Evolutionary conservation across 2,797 vertebrate species (phyloP), one percentile per base, ranked within the genome.

Genomic region (Mus spretus): DNA sequence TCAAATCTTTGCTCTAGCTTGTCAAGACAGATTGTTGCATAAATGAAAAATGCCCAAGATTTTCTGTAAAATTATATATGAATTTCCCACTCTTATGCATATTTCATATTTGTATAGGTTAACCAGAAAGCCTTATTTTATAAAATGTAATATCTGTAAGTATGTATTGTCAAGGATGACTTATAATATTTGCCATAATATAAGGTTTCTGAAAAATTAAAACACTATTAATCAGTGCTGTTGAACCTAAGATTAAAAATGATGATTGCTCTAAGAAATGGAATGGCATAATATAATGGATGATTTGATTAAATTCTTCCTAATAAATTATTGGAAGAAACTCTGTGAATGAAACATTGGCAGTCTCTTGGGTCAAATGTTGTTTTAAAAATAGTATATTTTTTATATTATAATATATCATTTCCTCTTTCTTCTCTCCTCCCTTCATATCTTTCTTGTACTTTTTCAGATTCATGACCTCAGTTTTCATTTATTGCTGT

Each of bases 21-120:
- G 91, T 96, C 93, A 94, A 79, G 93, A 96, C 88, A 97, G 79
- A 93, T 97, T 37, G 92, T 96, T 95, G 67, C 59, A 97, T 87
- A 97, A 91, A 93, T 92, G 94, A 95, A 96, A 55, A 94, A 90
- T 91, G n/a, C 95, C 34, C 84, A 50, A 47, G 28, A 80, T 96
- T 97, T 98, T 93, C 59, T 97, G 44, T 28, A 26, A 31, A 28
- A 82, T 57, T 91, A 97, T 55, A 1, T 34, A 1, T 28, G 44
- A 96, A 94, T 72, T 91, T 47, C 87, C 77, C 28, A 9, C 61
- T 55, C 97, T 93, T 26, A 92, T 95, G 50, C 15, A 37, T 6
- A 53, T 86, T 87, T 70, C 90, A 95, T 97, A 47, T 93, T 59
- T 20, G 79, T 67, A 47, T 44, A 75, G 3, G 6, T 67, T 89